These are phyloP conservation scores for Oreochromis niloticus DNA, from an alignment of 2,113 vertebrate genomes.

Conservation along the genomic window DNA sequence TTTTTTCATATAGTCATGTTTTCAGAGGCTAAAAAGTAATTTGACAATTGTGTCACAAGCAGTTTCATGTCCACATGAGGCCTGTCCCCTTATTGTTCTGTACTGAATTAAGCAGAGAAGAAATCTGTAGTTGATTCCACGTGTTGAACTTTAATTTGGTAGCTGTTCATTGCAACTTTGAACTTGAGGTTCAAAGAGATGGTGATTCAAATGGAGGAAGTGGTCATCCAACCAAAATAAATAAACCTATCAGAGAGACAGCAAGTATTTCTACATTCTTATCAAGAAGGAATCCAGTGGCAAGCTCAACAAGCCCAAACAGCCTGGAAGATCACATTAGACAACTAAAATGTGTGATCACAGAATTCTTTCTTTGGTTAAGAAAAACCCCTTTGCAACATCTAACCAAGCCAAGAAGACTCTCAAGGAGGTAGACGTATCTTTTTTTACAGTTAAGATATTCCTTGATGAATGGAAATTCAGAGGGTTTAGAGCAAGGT, in stretches of 20 bases:
- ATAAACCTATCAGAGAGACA: not conserved
- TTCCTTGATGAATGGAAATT: not conserved
- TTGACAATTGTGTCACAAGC: not conserved
- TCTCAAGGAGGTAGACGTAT: not conserved
- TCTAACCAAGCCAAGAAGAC: not conserved
- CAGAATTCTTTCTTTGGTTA: not conserved
- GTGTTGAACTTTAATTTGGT: not conserved
- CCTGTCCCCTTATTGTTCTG: not conserved
- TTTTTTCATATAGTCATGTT: not conserved
- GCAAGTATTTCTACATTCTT: not conserved
- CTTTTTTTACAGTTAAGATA: not conserved
- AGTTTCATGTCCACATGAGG: not conserved
- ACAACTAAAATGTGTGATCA: not conserved
- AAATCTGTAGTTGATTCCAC: not conserved
- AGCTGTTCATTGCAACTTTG: not conserved
- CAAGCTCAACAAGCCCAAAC: not conserved
- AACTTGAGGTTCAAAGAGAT: not conserved
- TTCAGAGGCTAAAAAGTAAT: not conserved
- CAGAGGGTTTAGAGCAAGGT: not conserved
- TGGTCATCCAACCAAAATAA: not conserved
- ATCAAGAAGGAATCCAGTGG: not conserved
- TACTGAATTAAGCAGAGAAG: not conserved
- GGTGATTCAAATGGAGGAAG: not conserved
- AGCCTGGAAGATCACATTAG: not conserved
- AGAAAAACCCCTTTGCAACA: not conserved